Evolutionary conservation across 2,113 vertebrate genomes (phyloP), one percentile per base, ranked within the genome.

Genomic region (Junco hyemalis): DNA sequence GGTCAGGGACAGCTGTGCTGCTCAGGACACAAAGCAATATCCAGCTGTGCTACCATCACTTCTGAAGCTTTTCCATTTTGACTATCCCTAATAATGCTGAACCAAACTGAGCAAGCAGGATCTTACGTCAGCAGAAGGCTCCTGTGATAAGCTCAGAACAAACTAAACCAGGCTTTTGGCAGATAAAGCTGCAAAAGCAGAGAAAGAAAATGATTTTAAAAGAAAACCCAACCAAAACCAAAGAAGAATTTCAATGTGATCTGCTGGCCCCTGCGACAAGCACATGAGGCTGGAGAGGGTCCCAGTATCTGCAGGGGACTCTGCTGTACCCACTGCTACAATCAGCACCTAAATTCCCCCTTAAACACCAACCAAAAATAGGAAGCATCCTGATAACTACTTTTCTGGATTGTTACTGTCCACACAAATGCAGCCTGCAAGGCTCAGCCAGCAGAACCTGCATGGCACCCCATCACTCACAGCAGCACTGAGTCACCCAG

Each of bases 401-500:
- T 22, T n/a, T 38, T 68, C 65, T 78, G 17, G 33, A 35, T 35
- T 51, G 44, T 12, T 90, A 23, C 4, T 6, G 1, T 45, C 47
- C 19, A 28, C 14, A 38, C 3, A 78, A 80, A 35, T 0, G 12
- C 40, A 82, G 57, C 51, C 25, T 61, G 22, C 63, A 38, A 65
- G 33, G 26, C 35, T 63, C 85, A 86, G 48, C n/a, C 63, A 69
- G 28, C 45, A 60, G 77, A 80, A 25, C 50, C 69, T 15, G 16
- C 1, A 1, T 23, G 1, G 2, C 9, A 33, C 5, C 51, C 12
- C 5, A 1, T 2, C 0, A 0, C 23, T 47, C 45, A 38, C 29
- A 42, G 91, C 63, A n/a, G 59, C 61, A 25, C 11, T 0, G 1
- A 57, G 51, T 28, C 59, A 57, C 42, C 1, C 70, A 17, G 9